Evolutionary conservation across 2,888 invertebrate species (phyloP), one percentile per base, ranked within the genome.

Genomic region (Conchocele bisecta): DNA sequence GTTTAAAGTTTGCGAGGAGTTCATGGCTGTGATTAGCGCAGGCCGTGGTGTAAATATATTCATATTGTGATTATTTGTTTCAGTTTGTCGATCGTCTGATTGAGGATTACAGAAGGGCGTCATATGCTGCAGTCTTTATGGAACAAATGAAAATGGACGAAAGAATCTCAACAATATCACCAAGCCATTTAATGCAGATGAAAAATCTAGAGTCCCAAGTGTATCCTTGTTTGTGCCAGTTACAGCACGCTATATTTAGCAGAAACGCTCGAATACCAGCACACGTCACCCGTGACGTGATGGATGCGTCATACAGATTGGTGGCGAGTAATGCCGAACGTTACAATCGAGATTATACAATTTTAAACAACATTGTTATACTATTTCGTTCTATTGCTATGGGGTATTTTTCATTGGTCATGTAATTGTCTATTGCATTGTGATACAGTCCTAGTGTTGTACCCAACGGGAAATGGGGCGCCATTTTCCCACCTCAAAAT

Each of bases 161-260:
- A 29, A 60, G 31, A 20, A 9, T 13, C 13, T 54, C 60, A 0
- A 9, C 20, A 3, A n/a, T n/a, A n/a, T 44, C 48, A 2, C 60
- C 59, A 3, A 68, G 53, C 28, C 63, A 58, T 24, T 15, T 17
- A 1, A 28, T 15, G 1, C 9, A 50, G n/a, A 56, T 63, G 22
- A 24, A 39, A 5, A 24, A 29, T 1, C 50, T 73, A 17, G 68
- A 73, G 48, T 44, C 73, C 5, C n/a, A 64, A 15, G 28, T 73
- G 5, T 73, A 73, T 29, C 48, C 67, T 6, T 64, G 67, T 5
- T 39, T 73, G 22, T 73, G 73, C 29, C 58, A 53, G 13, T 22
- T 73, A 7, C 50, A 68, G 26, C 48, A 57, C 31, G 67, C 73
- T 2, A 29, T 73, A 29, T 11, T 20, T 3, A 33, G 41, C 35